Evolutionary conservation across 37 sponge, comb jelly and placozoan species (phyloP).

Genomic region (Aplysina aerophoba): DNA sequence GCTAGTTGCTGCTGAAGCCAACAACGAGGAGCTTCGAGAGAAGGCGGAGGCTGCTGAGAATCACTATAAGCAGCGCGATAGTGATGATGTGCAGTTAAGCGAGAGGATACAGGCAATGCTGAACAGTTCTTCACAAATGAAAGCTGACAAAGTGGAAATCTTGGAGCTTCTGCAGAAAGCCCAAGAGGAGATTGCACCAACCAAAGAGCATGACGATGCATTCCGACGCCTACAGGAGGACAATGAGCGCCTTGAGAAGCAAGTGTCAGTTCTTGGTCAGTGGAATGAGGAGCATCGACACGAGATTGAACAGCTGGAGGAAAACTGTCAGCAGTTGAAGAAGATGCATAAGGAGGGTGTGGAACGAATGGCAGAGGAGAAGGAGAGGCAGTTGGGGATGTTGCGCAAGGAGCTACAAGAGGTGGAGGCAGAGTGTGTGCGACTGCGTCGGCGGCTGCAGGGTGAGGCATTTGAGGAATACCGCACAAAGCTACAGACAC

Average conservation of each 20-base stretch:
- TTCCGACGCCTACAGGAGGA: slow-evolving; percentile 52
- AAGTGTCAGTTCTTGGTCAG: slow-evolving; percentile 73
- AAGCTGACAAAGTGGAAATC: slow-evolving; percentile 58
- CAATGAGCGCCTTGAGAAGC: slow-evolving; percentile 65
- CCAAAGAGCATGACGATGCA: slow-evolving; percentile 7
- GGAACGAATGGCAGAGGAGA: slow-evolving; percentile 39
- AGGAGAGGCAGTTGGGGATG: slow-evolving; percentile 34
- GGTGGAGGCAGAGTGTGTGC: slow-evolving; percentile 50
- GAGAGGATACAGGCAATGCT: slow-evolving; percentile 41
- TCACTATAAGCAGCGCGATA: slow-evolving; percentile 34
- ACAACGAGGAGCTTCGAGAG: slow-evolving; percentile 27
- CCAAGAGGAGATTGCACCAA: not conserved
- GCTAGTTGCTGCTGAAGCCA: slow-evolving; percentile 50
- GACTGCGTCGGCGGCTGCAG: not conserved
- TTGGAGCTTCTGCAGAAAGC: slow-evolving; percentile 40
- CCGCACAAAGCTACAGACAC: slow-evolving; percentile 58
- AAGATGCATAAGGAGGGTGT: slow-evolving; percentile 29
- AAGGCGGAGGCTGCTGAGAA: slow-evolving; percentile 60
- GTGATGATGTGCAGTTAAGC: slow-evolving; percentile 54
- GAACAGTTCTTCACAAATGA: slow-evolving; percentile 53
- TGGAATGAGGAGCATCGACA: slow-evolving; percentile 79
- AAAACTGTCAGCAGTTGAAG: not conserved
- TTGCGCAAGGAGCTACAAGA: slow-evolving; percentile 59
- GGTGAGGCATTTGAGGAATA: slow-evolving; percentile 55
- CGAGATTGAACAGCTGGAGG: slow-evolving; percentile 52